phyloP scores from a whole-genome alignment of 2,113 vertebrate genomes.

The Madoqua kirkii region DNA sequence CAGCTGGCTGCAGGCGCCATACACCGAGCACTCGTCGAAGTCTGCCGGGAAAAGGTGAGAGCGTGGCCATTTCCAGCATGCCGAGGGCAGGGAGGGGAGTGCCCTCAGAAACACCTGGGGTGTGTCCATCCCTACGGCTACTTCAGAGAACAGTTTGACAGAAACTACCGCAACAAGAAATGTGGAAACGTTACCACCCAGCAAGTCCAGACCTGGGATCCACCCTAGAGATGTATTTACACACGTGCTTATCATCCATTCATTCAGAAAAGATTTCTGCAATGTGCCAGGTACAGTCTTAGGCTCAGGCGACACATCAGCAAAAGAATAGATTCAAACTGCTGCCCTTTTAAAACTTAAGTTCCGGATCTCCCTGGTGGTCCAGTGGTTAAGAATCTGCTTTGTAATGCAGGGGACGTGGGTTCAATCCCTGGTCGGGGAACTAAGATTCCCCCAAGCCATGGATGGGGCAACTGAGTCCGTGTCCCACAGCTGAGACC shows the following conservation, averaged over 20 bases:
- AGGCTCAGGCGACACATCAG: background rate
- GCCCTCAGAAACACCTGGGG: background rate
- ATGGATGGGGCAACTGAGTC: background rate
- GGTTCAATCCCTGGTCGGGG: background rate
- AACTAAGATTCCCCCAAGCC: background rate
- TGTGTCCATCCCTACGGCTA: background rate
- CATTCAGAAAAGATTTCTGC: background rate
- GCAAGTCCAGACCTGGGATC: background rate
- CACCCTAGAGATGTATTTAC: background rate
- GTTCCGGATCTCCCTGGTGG: background rate
- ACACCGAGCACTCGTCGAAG: conserved; percentile 94
- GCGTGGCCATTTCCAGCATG: background rate
- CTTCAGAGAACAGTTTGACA: background rate
- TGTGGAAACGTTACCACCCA: background rate
- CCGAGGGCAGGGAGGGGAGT: background rate
- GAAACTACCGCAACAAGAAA: background rate
- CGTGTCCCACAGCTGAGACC: background rate
- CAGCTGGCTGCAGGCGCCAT: conserved; percentile 95
- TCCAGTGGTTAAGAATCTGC: background rate
- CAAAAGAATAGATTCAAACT: background rate
- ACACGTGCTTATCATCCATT: background rate
- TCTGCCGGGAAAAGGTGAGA: conserved; percentile 76
- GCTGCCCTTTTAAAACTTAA: background rate
- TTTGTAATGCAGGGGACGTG: background rate
- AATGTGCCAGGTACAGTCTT: background rate